A percentile compares a stretch with the other conserved stretches of the same genome.
These are phyloP conservation scores for Eleginops maclovinus DNA, from an alignment of 2,113 vertebrate species.

Conservation along the genomic window DNA sequence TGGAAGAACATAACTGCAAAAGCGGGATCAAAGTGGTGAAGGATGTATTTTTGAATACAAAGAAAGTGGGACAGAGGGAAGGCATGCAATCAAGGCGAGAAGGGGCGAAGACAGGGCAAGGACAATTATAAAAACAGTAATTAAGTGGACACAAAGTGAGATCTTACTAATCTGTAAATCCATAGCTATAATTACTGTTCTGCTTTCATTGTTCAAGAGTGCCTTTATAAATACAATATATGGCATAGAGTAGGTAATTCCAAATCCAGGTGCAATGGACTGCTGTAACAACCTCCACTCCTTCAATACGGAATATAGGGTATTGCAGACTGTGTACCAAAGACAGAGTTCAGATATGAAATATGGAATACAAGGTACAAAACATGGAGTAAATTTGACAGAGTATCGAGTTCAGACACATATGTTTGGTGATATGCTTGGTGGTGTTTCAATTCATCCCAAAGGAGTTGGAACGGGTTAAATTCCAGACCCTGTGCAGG, in stretches of 20 bases:
- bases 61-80: slow-evolving; percentile 21
- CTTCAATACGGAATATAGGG: too few relatives aligned
- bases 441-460: too few relatives aligned
- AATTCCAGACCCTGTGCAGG: too few relatives aligned
- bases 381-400: too few relatives aligned
- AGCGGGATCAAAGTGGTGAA: slow-evolving; percentile 46
- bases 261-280: neutral
- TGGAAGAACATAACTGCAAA: slow-evolving; percentile 37
- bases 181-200: neutral
- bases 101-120: neutral
- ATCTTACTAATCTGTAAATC: slow-evolving; percentile 2
- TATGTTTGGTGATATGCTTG: too few relatives aligned
- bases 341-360: too few relatives aligned
- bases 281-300: too few relatives aligned
- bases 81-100: slow-evolving; percentile 19
- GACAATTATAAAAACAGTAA: neutral
- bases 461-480: too few relatives aligned
- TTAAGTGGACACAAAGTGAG: neutral
- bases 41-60: slow-evolving; percentile 18
- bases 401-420: too few relatives aligned
- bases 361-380: too few relatives aligned
- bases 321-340: too few relatives aligned
- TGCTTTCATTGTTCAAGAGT: slow-evolving; percentile 14
- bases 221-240: neutral
- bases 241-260: neutral